Conservation (phyloP, 2,113 vertebrate genomes). For the Nematolebias whitei region DNA sequence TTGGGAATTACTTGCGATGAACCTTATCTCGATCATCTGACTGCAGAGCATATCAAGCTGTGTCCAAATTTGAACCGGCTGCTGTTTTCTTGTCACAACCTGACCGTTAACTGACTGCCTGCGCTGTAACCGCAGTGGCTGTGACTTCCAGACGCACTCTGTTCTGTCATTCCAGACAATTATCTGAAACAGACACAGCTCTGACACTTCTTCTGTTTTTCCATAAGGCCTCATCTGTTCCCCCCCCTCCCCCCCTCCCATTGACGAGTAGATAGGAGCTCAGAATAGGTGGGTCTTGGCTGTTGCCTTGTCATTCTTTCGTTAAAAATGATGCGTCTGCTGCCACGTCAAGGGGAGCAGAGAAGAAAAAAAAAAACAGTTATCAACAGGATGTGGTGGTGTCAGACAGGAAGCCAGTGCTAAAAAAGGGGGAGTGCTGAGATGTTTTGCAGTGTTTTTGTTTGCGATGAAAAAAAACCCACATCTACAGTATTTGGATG, state of each 20-base stretch:
- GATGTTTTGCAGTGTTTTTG: constrained; percentile 11
- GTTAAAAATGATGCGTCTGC: constrained; percentile 50
- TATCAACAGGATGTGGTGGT: constrained; percentile 79
- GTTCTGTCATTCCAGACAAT: constrained; percentile 56
- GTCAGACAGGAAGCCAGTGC: constrained; percentile 76
- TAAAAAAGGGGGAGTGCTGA: constrained; percentile 17
- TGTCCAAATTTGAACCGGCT: background rate
- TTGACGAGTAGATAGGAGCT: constrained; percentile 44
- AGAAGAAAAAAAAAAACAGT: constrained; percentile 14
- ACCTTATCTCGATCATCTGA: background rate
- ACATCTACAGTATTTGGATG: too few relatives aligned
- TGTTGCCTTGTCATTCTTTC: constrained; percentile 31
- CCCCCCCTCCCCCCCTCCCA: constrained; percentile 21
- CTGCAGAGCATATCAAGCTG: too few relatives aligned
- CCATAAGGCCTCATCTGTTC: too few relatives aligned
- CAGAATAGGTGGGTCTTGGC: constrained; percentile 55
- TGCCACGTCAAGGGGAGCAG: constrained; percentile 37
- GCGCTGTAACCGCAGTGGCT: constrained; percentile 18
- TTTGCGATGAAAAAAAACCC: background rate
- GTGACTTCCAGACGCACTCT: constrained; percentile 27
- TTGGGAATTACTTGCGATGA: constrained; percentile 1
- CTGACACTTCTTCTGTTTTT: constrained; percentile 15
- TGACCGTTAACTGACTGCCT: constrained; percentile 30
- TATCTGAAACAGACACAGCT: constrained; percentile 62
- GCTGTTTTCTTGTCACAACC: constrained; percentile 27